These are phyloP conservation scores for Triplophysa tibetana DNA, from an alignment of 2,113 vertebrate genomes.

Conservation along the genomic window DNA sequence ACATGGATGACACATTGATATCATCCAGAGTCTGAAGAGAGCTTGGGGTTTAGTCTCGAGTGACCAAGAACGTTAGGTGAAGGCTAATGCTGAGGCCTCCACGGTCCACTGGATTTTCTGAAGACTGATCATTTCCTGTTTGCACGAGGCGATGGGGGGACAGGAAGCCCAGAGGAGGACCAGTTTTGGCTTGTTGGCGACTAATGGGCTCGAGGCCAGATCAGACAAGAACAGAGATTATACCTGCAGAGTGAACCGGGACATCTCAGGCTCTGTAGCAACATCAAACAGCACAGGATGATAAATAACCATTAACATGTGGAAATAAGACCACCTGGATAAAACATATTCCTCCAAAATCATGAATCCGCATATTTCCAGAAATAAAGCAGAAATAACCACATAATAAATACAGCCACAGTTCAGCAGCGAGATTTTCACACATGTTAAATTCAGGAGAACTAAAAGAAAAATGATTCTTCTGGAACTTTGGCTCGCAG, in stretches of 20 bases:
- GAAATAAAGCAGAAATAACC: slow-evolving; percentile 37
- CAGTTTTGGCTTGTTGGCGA: slow-evolving; percentile 36
- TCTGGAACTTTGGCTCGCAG: slow-evolving; percentile 17
- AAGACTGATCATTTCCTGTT: slow-evolving; percentile 64
- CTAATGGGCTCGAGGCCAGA: slow-evolving; percentile 55
- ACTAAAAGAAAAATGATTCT: slow-evolving; percentile 15
- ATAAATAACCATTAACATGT: slow-evolving; percentile 17
- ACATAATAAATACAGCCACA: slow-evolving; percentile 20
- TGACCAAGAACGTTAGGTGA: slow-evolving; percentile 10
- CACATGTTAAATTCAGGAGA: slow-evolving; percentile 1
- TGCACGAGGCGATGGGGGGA: slow-evolving; percentile 35
- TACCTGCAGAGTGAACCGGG: slow-evolving; percentile 59
- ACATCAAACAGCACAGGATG: slow-evolving; percentile 53
- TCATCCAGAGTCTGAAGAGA: not conserved
- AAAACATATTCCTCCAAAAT: slow-evolving; percentile 1
- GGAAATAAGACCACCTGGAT: slow-evolving; percentile 44
- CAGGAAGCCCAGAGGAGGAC: slow-evolving; percentile 46
- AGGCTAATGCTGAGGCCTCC: slow-evolving; percentile 21
- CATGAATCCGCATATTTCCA: slow-evolving; percentile 5
- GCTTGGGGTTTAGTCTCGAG: not conserved
- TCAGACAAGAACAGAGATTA: slow-evolving; percentile 61
- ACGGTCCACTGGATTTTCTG: slow-evolving; percentile 34
- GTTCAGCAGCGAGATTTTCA: slow-evolving; percentile 26
- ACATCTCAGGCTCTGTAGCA: slow-evolving; percentile 42
- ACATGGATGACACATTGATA: slow-evolving; percentile 38